These are phyloP conservation scores for Apis laboriosa DNA, from an alignment of 1,140 invertebrate genomes.

Conservation along the genomic window DNA sequence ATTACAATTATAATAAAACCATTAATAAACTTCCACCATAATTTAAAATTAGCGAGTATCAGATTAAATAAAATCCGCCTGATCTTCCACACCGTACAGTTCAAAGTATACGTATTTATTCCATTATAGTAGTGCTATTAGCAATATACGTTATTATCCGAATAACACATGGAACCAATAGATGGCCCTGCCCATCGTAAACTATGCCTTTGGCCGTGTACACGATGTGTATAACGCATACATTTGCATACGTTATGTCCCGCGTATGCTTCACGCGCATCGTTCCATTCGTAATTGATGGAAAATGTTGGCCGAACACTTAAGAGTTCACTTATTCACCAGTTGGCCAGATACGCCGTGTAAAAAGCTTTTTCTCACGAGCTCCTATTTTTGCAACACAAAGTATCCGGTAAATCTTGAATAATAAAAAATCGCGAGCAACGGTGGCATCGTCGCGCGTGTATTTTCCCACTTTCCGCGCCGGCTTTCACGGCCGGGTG, in stretches of 20 bases:
- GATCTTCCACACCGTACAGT: background rate
- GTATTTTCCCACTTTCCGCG: background rate
- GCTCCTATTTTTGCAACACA: background rate
- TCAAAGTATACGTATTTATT: background rate
- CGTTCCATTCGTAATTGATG: conserved; percentile 1
- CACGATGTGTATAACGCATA: conserved; percentile 7
- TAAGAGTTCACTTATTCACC: conserved; percentile 30
- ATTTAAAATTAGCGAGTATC: background rate
- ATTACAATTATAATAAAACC: no score
- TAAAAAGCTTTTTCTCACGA: background rate
- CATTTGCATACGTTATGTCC: conserved; percentile 41
- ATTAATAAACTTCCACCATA: no score
- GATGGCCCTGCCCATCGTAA: background rate
- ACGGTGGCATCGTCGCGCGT: background rate
- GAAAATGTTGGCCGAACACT: conserved; percentile 6
- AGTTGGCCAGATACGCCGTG: background rate
- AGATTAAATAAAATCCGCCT: no score
- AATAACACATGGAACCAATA: background rate
- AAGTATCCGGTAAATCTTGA: background rate
- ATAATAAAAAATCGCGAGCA: conserved; percentile 5
- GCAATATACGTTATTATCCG: background rate
- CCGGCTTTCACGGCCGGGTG: background rate
- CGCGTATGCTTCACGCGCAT: background rate
- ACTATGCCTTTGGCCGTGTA: background rate
- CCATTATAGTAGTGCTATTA: background rate